Conservation (phyloP, 1,140 invertebrate species). For the Lasaia peninsularis region DNA sequence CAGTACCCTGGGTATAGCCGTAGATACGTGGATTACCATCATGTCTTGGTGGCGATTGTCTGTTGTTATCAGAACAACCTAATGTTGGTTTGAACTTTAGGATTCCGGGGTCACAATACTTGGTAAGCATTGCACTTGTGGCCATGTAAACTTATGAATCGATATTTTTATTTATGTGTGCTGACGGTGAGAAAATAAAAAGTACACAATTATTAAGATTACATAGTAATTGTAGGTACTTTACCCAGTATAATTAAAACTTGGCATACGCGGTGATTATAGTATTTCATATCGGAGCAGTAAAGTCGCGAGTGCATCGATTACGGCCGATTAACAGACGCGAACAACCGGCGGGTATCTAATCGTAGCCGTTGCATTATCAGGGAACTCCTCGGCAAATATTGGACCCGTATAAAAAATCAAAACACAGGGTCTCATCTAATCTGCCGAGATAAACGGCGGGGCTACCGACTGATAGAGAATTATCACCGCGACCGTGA, state of each 20-base stretch:
- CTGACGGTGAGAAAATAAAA: no score
- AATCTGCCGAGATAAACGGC: constrained; percentile 72
- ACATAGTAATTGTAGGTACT: no score
- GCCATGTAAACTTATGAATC: no score
- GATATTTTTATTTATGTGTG: no score
- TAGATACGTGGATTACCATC: no score
- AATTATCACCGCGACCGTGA: constrained; percentile 72
- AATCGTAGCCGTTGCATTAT: constrained; percentile 60
- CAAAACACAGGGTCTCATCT: constrained; percentile 75
- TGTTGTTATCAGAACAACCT: no score
- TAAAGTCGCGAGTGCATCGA: constrained; percentile 33
- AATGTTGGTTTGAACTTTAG: no score
- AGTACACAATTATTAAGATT: no score
- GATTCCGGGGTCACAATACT: no score
- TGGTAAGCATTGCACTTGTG: no score
- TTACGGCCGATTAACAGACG: constrained; percentile 29
- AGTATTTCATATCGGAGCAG: background rate
- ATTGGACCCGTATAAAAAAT: constrained; percentile 71
- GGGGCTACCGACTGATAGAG: constrained; percentile 75
- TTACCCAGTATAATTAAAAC: background rate
- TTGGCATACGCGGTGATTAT: background rate
- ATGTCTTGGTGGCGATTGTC: no score
- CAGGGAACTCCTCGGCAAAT: constrained; percentile 74
- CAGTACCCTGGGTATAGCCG: no score
- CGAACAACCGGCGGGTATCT: constrained; percentile 48